These are phyloP conservation scores for Climacteris rufus DNA, from an alignment of 2,113 vertebrate species.

Conservation along the genomic window DNA sequence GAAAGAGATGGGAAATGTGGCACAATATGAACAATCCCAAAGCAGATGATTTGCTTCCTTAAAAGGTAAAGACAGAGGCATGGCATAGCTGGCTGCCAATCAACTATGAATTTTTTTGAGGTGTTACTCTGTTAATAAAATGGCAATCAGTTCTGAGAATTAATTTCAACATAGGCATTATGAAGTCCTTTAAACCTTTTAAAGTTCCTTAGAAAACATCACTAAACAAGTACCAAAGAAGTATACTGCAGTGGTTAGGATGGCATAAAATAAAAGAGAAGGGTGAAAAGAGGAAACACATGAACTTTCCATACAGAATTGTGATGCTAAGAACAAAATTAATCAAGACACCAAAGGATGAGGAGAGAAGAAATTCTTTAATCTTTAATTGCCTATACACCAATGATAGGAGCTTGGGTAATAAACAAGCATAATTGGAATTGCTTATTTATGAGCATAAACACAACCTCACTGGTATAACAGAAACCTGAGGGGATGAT, in stretches of 20 bases:
- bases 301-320: neutral
- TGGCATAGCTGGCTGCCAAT: neutral
- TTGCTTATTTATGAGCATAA: constrained; percentile 59
- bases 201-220: neutral
- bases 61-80: neutral
- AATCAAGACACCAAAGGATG: constrained; percentile 43
- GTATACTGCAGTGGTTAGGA: neutral
- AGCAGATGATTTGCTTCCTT: neutral
- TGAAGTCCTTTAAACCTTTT: neutral
- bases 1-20: neutral
- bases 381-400: constrained; percentile 50
- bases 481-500: neutral
- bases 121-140: neutral
- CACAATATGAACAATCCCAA: neutral
- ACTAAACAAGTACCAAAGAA: neutral
- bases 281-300: neutral
- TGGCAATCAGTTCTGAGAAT: neutral
- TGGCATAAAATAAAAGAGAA: neutral
- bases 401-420: constrained; percentile 8
- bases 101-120: neutral
- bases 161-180: neutral
- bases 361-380: constrained; percentile 50
- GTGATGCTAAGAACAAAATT: constrained; percentile 42
- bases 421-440: constrained; percentile 51
- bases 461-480: neutral